Conservation (phyloP, 2,888 invertebrate species). For the Philonicus albiceps region DNA sequence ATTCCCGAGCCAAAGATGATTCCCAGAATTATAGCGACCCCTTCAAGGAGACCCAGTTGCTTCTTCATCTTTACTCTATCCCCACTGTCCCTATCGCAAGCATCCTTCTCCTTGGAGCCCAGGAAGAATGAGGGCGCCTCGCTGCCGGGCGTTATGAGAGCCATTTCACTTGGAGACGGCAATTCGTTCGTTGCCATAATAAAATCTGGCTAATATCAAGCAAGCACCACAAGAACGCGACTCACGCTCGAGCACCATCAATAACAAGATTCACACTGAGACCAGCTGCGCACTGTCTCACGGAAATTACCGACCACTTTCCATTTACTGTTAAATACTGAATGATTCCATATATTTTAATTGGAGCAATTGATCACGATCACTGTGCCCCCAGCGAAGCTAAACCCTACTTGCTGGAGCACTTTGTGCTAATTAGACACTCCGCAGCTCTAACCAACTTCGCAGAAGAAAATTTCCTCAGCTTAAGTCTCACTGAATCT, state of each 20-base stretch:
- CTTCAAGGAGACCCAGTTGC: conserved; percentile 87
- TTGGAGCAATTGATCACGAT: conserved; percentile 12
- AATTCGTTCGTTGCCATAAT: conserved; percentile 54
- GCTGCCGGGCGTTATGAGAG: conserved; percentile 58
- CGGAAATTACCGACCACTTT: neutral
- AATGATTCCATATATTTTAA: conserved; percentile 11
- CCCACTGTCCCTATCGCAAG: neutral
- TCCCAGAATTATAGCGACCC: conserved; percentile 92
- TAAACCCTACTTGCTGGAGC: neutral
- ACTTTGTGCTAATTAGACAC: neutral
- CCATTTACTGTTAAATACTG: conserved; percentile 8
- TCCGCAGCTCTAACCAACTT: neutral
- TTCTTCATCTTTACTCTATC: conserved; percentile 83
- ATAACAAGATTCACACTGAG: neutral
- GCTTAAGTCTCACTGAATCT: neutral
- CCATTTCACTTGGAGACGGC: conserved; percentile 62
- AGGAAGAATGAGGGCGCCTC: conserved; percentile 52
- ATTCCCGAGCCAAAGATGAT: conserved; percentile 96
- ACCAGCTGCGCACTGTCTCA: neutral
- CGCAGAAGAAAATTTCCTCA: neutral
- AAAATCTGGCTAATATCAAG: neutral
- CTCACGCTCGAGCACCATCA: conserved; percentile 3
- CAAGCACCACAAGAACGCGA: neutral
- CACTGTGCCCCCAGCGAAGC: neutral
- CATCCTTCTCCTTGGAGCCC: neutral